These are phyloP conservation scores for Oxystoma pomonae DNA, from an alignment of 2,888 invertebrate genomes.

Conservation along the genomic window DNA sequence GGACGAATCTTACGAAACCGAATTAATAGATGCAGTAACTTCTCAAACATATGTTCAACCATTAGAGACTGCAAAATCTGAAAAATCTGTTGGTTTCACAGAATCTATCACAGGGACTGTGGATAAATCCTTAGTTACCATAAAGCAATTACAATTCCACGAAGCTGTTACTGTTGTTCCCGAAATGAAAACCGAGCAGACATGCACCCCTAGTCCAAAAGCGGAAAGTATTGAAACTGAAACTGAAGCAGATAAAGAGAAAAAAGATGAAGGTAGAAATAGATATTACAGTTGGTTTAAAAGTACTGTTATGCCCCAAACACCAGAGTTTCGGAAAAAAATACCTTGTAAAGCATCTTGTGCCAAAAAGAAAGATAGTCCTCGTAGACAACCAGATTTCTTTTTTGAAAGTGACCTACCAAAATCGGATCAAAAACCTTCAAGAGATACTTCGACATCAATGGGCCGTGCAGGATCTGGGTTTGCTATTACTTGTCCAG, in stretches of 20 bases:
- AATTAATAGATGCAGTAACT: background rate
- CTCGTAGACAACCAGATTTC: too few species aligned
- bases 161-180: background rate
- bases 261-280: background rate
- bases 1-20: background rate
- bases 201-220: background rate
- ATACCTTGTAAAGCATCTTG: background rate
- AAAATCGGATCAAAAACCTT: too few species aligned
- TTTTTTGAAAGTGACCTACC: too few species aligned
- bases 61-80: conserved; percentile 2
- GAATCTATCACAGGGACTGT: conserved; percentile 1
- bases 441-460: too few species aligned
- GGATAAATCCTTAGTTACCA: background rate
- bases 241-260: background rate
- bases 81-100: conserved; percentile 2
- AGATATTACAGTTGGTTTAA: background rate
- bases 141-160: background rate
- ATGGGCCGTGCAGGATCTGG: too few species aligned
- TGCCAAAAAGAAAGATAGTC: background rate
- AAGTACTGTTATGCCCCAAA: background rate
- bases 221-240: background rate
- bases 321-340: background rate
- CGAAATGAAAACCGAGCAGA: background rate
- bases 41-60: background rate
- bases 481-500: too few species aligned